phyloP scores from a whole-genome alignment of 53 echinoderm and acorn worm genomes.

The Temnopleurus reevesii region DNA sequence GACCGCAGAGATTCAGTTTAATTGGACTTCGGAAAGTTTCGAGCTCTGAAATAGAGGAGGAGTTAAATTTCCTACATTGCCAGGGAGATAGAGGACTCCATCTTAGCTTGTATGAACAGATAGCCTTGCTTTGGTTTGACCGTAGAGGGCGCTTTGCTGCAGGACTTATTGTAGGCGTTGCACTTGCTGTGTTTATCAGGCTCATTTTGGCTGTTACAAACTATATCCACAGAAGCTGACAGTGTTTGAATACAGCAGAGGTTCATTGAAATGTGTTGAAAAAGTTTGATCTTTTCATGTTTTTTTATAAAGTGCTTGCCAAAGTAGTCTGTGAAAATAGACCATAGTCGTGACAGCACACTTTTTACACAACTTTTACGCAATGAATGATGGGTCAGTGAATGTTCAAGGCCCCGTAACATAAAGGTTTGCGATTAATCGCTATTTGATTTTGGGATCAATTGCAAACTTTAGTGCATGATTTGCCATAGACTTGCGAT shows the following conservation, averaged over 20 bases:
- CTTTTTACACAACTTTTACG: too few species aligned
- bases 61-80: conserved; percentile 20
- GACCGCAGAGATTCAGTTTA: conserved; percentile 14
- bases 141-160: not conserved
- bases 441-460: too few species aligned
- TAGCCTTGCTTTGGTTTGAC: conserved; percentile 43
- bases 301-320: not conserved
- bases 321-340: too few species aligned
- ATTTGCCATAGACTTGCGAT: too few species aligned
- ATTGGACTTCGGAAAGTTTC: conserved; percentile 38
- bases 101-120: not conserved
- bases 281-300: not conserved
- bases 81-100: not conserved
- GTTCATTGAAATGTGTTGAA: not conserved
- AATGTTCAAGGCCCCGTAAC: too few species aligned
- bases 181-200: conserved; percentile 28
- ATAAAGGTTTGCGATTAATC: too few species aligned
- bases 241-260: not conserved
- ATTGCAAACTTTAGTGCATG: too few species aligned
- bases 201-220: not conserved
- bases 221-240: conserved; percentile 18
- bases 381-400: too few species aligned
- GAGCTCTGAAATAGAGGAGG: conserved; percentile 37
- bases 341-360: too few species aligned
- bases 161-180: conserved; percentile 21